These are phyloP conservation scores for Selenia dentaria DNA, from an alignment of 2,888 invertebrate genomes.

Conservation along the genomic window DNA sequence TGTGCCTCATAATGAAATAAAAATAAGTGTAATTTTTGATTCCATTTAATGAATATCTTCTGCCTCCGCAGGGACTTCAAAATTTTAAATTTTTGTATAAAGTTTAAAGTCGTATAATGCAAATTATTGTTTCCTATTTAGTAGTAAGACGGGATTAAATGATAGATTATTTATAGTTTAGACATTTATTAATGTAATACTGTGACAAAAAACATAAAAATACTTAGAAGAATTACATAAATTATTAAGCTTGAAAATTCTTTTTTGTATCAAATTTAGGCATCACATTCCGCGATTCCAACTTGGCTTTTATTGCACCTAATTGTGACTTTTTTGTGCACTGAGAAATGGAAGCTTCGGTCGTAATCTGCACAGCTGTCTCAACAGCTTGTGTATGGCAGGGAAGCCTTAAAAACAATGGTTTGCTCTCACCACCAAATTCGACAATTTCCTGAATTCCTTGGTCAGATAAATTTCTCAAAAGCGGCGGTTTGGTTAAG, in stretches of 20 bases:
- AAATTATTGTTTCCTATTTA: too few species aligned
- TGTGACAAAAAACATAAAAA: too few species aligned
- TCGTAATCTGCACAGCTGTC: background rate
- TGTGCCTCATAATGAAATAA: too few species aligned
- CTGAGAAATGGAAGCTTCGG: background rate
- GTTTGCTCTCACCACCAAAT: background rate
- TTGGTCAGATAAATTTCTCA: background rate
- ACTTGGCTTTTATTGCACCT: background rate
- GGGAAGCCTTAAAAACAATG: background rate
- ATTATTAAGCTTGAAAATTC: background rate
- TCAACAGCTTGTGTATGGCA: background rate
- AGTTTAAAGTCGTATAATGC: too few species aligned
- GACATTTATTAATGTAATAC: too few species aligned
- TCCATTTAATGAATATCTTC: too few species aligned
- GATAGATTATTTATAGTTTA: too few species aligned
- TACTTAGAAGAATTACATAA: background rate
- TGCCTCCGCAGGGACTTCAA: too few species aligned
- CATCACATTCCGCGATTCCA: background rate
- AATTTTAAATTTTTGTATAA: too few species aligned
- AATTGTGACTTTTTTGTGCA: background rate
- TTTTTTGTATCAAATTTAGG: background rate
- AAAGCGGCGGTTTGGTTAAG: background rate
- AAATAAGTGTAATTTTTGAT: too few species aligned
- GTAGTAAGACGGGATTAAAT: too few species aligned
- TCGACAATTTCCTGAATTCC: background rate